Conservation (phyloP, 1,140 invertebrate species). For the Heliconius eleuchia region DNA sequence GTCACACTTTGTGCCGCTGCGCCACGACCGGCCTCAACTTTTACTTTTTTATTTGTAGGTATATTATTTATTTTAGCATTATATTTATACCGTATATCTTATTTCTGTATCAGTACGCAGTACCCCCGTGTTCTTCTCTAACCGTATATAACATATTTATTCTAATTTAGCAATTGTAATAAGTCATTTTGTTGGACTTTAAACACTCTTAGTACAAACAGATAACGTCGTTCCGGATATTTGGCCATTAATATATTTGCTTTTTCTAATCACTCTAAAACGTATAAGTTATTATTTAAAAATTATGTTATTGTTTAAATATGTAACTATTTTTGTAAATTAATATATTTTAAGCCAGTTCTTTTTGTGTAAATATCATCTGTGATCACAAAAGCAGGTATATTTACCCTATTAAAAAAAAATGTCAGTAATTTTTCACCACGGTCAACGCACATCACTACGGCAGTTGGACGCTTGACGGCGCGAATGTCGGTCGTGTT, state of each 20-base stretch:
- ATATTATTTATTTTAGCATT: too few relatives aligned
- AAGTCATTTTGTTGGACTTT: too few relatives aligned
- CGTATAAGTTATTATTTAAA: neutral
- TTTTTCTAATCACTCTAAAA: too few relatives aligned
- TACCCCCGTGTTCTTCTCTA: too few relatives aligned
- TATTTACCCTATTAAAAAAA: neutral
- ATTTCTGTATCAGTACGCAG: too few relatives aligned
- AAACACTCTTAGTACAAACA: too few relatives aligned
- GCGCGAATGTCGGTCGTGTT: constrained; percentile 36
- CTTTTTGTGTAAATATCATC: neutral
- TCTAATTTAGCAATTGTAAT: too few relatives aligned
- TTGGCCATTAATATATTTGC: neutral
- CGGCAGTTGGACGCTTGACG: constrained; percentile 35
- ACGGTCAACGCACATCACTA: constrained; percentile 26
- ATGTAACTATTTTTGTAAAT: neutral
- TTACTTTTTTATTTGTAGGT: too few relatives aligned
- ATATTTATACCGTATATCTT: too few relatives aligned
- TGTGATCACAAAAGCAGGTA: constrained; percentile 1
- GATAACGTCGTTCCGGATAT: neutral
- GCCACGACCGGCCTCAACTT: too few relatives aligned
- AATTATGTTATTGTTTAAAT: neutral
- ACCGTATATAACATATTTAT: too few relatives aligned
- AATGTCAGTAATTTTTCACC: constrained; percentile 15
- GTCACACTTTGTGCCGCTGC: too few relatives aligned
- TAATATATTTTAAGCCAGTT: neutral